These are phyloP conservation scores for Alosa sapidissima DNA, from an alignment of 2,797 vertebrate genomes.

Conservation along the genomic window DNA sequence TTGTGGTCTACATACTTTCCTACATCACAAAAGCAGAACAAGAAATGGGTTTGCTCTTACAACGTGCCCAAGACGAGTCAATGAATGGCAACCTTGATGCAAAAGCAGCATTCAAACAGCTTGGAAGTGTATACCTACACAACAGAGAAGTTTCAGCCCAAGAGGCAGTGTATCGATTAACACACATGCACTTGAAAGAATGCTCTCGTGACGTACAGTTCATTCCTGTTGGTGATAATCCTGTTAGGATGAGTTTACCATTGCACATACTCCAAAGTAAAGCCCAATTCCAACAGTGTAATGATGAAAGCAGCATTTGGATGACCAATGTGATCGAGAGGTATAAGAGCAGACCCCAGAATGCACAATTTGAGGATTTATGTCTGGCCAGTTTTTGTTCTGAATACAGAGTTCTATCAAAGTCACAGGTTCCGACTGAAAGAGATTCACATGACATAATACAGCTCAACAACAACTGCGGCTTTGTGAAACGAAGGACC, in stretches of 20 bases:
- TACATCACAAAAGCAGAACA: constrained; percentile 32
- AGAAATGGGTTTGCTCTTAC: constrained; percentile 27
- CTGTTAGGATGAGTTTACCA: constrained; percentile 2
- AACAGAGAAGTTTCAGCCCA: constrained; percentile 31
- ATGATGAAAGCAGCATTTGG: neutral
- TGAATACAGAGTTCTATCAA: constrained; percentile 22
- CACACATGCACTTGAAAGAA: constrained; percentile 36
- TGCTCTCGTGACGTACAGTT: constrained; percentile 14
- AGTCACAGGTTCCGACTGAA: neutral
- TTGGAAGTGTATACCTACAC: constrained; percentile 31
- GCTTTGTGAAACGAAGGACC: neutral
- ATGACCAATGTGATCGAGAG: constrained; percentile 3
- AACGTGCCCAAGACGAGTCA: constrained; percentile 19
- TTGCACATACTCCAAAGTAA: constrained; percentile 14
- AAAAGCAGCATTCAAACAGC: constrained; percentile 21
- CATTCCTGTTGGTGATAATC: too few species aligned
- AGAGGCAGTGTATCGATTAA: constrained; percentile 34
- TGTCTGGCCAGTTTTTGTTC: constrained; percentile 28
- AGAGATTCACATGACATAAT: neutral
- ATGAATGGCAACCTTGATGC: constrained; percentile 27
- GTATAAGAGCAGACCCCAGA: constrained; percentile 28
- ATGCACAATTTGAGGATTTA: neutral
- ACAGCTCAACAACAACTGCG: constrained; percentile 4
- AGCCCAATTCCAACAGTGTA: neutral
- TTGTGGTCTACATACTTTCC: constrained; percentile 20